Percentiles rank a stretch among this genome's conserved stretches.
These are phyloP conservation scores for Cydia pomonella DNA, from an alignment of 1,140 invertebrate species.

Conservation along the genomic window DNA sequence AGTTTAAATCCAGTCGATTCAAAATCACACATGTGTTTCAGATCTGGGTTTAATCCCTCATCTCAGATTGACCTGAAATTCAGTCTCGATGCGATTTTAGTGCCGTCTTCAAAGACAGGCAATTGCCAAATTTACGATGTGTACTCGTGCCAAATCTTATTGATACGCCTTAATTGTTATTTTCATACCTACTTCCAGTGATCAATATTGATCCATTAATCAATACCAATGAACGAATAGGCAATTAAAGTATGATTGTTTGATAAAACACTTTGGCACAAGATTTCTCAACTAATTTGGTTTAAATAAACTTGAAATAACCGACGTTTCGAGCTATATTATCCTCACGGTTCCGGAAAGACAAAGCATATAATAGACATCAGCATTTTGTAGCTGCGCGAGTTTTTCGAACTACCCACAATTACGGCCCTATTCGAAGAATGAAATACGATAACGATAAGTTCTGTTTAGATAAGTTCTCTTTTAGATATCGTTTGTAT, in stretches of 20 bases:
- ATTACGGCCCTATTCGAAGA: no score
- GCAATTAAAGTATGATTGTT: background rate
- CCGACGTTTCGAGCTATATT: no score
- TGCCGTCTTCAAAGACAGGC: background rate
- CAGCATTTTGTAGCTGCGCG: no score
- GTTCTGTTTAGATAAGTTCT: no score
- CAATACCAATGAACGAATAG: background rate
- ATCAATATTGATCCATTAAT: slow-evolving; percentile 7
- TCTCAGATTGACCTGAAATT: slow-evolving; percentile 17
- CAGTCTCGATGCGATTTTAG: background rate
- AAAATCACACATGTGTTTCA: background rate
- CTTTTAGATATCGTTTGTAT: no score
- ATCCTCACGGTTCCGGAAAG: no score
- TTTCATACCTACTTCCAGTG: background rate
- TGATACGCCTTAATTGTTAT: slow-evolving; percentile 2
- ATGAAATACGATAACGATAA: no score
- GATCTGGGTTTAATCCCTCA: background rate
- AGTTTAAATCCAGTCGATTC: background rate
- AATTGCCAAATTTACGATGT: slow-evolving; percentile 1
- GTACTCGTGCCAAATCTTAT: slow-evolving; percentile 4
- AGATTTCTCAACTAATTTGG: no score
- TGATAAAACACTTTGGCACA: background rate
- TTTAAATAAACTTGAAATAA: no score
- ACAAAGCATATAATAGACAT: no score
- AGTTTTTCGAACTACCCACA: no score